Conservation (phyloP, 1,140 invertebrate genomes). For the Zelostemma sp. region DNA sequence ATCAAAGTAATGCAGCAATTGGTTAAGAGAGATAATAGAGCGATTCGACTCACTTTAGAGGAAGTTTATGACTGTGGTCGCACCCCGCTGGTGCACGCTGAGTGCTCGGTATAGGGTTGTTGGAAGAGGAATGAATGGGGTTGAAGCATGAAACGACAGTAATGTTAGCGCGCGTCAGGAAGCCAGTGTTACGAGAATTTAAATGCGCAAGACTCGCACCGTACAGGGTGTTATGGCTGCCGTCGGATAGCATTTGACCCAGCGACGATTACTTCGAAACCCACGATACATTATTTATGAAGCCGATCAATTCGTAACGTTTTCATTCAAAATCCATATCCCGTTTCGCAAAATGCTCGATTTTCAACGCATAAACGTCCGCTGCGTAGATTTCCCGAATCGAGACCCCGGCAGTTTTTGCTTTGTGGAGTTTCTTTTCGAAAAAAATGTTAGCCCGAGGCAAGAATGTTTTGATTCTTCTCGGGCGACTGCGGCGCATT, state of each 20-base stretch:
- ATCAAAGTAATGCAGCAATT: slow-evolving; percentile 54
- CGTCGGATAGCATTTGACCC: slow-evolving; percentile 53
- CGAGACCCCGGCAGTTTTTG: too few species aligned
- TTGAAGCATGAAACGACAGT: slow-evolving; percentile 53
- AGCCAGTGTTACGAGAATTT: slow-evolving; percentile 50
- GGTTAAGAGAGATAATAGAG: slow-evolving; percentile 59
- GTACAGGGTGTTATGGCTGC: slow-evolving; percentile 51
- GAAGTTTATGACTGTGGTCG: slow-evolving; percentile 56
- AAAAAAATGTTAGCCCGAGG: neutral
- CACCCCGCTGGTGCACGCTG: slow-evolving; percentile 50
- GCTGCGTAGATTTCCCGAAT: too few species aligned
- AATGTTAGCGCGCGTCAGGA: slow-evolving; percentile 52
- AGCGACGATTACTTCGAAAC: slow-evolving; percentile 22
- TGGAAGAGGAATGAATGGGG: slow-evolving; percentile 54
- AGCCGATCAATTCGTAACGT: neutral
- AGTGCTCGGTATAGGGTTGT: slow-evolving; percentile 50
- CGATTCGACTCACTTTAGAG: slow-evolving; percentile 56
- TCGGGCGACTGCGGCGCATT: too few species aligned
- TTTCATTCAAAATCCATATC: neutral
- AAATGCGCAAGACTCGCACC: slow-evolving; percentile 46
- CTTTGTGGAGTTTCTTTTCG: neutral
- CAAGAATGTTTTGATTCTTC: neutral
- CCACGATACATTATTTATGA: slow-evolving; percentile 12
- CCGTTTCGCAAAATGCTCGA: neutral
- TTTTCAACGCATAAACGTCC: too few species aligned